A percentile compares a stretch with the other conserved stretches of the same genome.
Conservation (phyloP, 2,888 invertebrate species). For the Calameuta pallipes region DNA sequence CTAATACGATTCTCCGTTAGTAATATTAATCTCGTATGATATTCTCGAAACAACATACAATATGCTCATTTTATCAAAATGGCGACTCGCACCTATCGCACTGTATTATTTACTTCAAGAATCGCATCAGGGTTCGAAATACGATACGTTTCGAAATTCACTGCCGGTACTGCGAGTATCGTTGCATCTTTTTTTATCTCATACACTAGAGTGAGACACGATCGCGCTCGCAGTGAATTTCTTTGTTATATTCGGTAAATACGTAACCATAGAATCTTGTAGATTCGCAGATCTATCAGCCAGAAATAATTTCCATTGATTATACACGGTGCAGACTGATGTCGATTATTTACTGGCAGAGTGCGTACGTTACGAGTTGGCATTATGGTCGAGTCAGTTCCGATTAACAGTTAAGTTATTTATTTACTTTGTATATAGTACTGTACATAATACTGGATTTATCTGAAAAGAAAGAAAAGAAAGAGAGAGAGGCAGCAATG, state of each 20-base stretch:
- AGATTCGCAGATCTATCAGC: not conserved
- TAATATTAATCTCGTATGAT: not conserved
- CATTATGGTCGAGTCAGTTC: not conserved
- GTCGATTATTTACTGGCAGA: conserved; percentile 34
- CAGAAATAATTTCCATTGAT: not conserved
- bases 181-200: too few species aligned
- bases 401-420: conserved; percentile 24
- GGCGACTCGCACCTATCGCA: not conserved
- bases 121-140: too few species aligned
- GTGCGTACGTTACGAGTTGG: conserved; percentile 13
- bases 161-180: too few species aligned
- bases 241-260: too few species aligned
- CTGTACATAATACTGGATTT: not conserved
- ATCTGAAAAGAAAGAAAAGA: not conserved
- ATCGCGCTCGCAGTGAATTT: too few species aligned
- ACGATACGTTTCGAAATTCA: too few species aligned
- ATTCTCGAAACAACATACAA: not conserved
- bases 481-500: not conserved
- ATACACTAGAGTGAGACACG: too few species aligned
- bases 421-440: conserved; percentile 32
- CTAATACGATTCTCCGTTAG: not conserved
- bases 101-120: not conserved
- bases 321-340: conserved; percentile 31
- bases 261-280: not conserved
- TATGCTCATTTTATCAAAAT: not conserved